These are phyloP conservation scores for Armadillidium nasatum DNA, from an alignment of 1,140 invertebrate species.

Conservation along the genomic window DNA sequence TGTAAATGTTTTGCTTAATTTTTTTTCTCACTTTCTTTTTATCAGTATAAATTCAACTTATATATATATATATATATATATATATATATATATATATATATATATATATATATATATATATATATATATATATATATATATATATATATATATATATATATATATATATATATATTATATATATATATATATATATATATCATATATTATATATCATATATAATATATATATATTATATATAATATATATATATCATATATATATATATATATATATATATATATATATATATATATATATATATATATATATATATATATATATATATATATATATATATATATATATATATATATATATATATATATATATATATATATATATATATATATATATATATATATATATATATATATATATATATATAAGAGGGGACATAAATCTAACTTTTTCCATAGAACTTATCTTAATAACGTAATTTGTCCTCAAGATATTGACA, in stretches of 20 bases:
- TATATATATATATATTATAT: slow-evolving; percentile 12
- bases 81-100: not conserved
- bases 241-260: not conserved
- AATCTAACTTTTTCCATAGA: no score
- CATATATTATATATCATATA: no score
- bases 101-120: no score
- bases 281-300: slow-evolving; percentile 9
- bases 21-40: no score
- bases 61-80: not conserved
- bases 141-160: no score
- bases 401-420: not conserved
- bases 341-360: not conserved
- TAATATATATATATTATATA: no score
- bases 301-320: slow-evolving; percentile 16
- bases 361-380: slow-evolving; percentile 11
- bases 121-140: no score
- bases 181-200: no score
- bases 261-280: not conserved
- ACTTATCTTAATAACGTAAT: no score
- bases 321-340: slow-evolving; percentile 8
- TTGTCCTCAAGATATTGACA: no score
- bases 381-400: slow-evolving; percentile 8
- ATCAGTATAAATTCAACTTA: not conserved
- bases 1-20: no score
- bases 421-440: no score